Conservation (phyloP, 2,113 vertebrate species). For the Colinus virginianus region DNA sequence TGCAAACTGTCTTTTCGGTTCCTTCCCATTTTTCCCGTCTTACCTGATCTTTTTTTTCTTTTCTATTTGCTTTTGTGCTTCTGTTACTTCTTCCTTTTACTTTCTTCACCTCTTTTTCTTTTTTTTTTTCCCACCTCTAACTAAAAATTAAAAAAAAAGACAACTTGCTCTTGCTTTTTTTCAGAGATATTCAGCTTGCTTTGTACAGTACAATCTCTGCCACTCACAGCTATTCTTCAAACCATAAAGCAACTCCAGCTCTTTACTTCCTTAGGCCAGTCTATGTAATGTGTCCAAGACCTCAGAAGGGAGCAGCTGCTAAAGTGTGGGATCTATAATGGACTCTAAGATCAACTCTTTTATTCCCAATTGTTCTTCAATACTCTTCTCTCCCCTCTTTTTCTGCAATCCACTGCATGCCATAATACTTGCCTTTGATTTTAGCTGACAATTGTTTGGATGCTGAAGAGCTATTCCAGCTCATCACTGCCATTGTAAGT, state of each 20-base stretch:
- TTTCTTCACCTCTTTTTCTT: rapidly evolving
- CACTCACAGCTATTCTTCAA: neutral
- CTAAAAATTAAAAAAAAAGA: neutral
- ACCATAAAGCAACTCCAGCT: neutral
- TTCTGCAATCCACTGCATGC: neutral
- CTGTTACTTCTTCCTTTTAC: neutral
- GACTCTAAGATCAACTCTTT: neutral
- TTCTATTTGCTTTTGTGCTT: neutral
- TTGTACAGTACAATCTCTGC: neutral
- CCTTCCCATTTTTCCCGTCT: neutral
- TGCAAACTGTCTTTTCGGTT: neutral
- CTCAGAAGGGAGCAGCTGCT: neutral
- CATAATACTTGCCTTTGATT: neutral
- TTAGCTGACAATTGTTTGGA: neutral
- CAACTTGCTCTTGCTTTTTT: neutral
- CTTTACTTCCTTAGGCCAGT: neutral
- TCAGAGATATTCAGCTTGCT: neutral
- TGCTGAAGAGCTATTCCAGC: neutral
- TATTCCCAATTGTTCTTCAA: neutral
- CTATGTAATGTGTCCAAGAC: neutral
- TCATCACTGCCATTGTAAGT: neutral
- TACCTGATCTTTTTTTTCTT: neutral
- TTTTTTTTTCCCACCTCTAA: neutral
- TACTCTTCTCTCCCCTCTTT: neutral
- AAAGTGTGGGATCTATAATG: neutral